phyloP scores from a whole-genome alignment of 1,140 invertebrate genomes.

The Zaprionus lachaisei region DNA sequence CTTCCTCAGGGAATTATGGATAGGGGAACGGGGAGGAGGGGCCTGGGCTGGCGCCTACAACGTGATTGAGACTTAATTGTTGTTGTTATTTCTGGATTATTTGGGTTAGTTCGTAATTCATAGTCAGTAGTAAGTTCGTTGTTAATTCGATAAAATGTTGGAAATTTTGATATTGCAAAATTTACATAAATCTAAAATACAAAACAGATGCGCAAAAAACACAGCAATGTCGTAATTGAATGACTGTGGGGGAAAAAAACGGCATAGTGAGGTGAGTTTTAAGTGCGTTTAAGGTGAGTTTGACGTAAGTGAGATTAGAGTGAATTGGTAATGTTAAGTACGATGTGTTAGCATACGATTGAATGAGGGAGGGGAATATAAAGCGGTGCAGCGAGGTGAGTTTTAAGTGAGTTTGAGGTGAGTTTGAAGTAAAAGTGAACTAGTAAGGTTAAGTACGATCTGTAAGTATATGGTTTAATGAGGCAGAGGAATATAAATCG shows the following conservation, averaged over 20 bases:
- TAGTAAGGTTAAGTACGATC: no score
- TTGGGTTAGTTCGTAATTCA: constrained; percentile 39
- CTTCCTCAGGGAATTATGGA: neutral
- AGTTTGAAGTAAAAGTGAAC: no score
- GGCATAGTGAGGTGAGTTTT: constrained; percentile 6
- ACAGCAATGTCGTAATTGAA: neutral
- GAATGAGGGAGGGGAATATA: no score
- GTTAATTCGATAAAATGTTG: constrained; percentile 33
- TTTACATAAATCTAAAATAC: constrained; percentile 22
- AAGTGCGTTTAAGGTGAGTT: neutral
- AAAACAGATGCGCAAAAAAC: constrained; percentile 58
- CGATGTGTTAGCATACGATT: no score
- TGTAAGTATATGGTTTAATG: no score
- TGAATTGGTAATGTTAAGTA: neutral
- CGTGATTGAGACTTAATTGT: constrained; percentile 40
- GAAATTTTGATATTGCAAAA: constrained; percentile 26
- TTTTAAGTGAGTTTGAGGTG: neutral
- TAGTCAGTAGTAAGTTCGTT: constrained; percentile 33
- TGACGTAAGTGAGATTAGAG: neutral
- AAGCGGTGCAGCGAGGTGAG: neutral
- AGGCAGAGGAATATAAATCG: no score
- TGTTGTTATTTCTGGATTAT: constrained; percentile 38
- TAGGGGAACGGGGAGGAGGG: neutral
- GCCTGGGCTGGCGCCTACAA: constrained; percentile 10
- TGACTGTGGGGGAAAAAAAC: neutral